A percentile compares a stretch with the other conserved stretches of the same genome.
phyloP scores from a whole-genome alignment of 2,888 invertebrate species.

The Drosophila paucipuncta region DNA sequence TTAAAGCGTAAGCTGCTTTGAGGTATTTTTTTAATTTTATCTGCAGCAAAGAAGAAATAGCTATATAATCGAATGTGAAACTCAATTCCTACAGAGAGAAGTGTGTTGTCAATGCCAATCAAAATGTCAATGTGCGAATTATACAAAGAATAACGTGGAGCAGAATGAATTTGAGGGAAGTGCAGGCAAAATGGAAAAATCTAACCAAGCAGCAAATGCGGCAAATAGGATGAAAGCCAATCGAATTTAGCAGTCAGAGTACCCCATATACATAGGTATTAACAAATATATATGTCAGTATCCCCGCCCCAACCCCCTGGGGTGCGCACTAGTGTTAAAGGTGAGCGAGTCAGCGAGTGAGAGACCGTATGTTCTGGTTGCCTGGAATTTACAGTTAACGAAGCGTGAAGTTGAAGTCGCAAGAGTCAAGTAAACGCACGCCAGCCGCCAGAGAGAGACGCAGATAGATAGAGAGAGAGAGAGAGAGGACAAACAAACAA shows the following conservation, averaged over 20 bases:
- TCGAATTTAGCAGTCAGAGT: conserved; percentile 65
- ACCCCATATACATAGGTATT: conserved; percentile 59
- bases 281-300: conserved; percentile 64
- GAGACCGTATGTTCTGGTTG: conserved; percentile 58
- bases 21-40: conserved; percentile 67
- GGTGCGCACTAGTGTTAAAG: conserved; percentile 29
- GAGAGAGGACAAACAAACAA: conserved; percentile 3
- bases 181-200: conserved; percentile 63
- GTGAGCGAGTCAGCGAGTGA: conserved; percentile 27
- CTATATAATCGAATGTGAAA: conserved; percentile 49
- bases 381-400: conserved; percentile 76
- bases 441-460: neutral
- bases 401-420: conserved; percentile 71
- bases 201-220: conserved; percentile 79
- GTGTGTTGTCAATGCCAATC: conserved; percentile 76
- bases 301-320: neutral
- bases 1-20: conserved; percentile 55
- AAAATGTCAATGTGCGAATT: conserved; percentile 75
- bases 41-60: conserved; percentile 17
- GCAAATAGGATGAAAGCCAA: conserved; percentile 79
- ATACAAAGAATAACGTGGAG: conserved; percentile 26
- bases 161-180: conserved; percentile 26
- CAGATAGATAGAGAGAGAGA: conserved; percentile 3
- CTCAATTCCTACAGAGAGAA: conserved; percentile 62
- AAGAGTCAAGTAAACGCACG: conserved; percentile 48